phyloP scores from a whole-genome alignment of 1,140 invertebrate species.

The Kradibia gibbosae region DNA sequence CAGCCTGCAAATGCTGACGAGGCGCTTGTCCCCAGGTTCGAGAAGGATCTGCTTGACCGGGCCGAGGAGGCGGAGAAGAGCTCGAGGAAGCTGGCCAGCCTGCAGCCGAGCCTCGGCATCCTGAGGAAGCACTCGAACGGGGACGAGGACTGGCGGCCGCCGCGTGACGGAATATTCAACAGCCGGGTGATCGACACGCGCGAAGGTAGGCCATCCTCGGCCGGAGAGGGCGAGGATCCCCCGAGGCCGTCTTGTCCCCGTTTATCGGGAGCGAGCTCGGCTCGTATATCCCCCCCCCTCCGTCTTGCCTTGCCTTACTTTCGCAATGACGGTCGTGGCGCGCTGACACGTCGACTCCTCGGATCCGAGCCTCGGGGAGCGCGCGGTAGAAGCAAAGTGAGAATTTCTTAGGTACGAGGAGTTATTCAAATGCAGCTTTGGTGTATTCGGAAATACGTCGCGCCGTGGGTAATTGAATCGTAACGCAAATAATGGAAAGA shows the following conservation, averaged over 20 bases:
- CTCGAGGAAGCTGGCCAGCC: slow-evolving; percentile 1
- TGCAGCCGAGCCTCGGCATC: slow-evolving; percentile 11
- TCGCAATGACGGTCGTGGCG: too few species aligned
- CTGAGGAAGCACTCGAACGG: slow-evolving; percentile 1
- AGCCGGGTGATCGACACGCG: slow-evolving; percentile 33
- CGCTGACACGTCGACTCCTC: too few species aligned
- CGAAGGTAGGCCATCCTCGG: slow-evolving; percentile 27
- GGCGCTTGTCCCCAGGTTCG: slow-evolving; percentile 60
- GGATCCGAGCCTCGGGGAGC: too few species aligned
- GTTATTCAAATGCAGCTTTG: too few species aligned
- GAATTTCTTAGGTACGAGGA: too few species aligned
- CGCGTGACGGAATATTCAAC: slow-evolving; percentile 35
- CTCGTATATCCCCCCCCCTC: neutral
- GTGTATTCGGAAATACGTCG: too few species aligned
- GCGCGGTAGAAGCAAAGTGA: too few species aligned
- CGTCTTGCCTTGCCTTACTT: neutral
- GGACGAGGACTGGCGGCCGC: slow-evolving; percentile 19
- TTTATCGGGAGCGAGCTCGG: neutral
- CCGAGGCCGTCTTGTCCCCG: too few species aligned
- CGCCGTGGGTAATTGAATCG: too few species aligned
- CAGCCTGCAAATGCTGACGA: too few species aligned
- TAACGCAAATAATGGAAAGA: too few species aligned
- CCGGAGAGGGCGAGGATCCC: neutral
- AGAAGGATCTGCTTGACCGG: slow-evolving; percentile 62
- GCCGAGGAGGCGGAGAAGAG: slow-evolving; percentile 59